These are phyloP conservation scores for Thalpophila matura DNA, from an alignment of 2,888 invertebrate species.

Conservation along the genomic window DNA sequence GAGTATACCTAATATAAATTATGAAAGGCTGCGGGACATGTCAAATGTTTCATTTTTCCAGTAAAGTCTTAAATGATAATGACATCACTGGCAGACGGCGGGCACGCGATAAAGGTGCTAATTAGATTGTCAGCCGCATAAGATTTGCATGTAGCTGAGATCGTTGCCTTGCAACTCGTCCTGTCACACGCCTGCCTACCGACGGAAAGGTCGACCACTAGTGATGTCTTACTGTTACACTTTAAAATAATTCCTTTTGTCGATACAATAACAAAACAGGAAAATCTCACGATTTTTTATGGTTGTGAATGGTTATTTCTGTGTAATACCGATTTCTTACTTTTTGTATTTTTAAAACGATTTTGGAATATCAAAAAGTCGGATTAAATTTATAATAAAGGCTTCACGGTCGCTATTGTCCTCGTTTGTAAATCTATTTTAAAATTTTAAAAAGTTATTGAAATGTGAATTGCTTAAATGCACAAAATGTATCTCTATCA, in stretches of 20 bases:
- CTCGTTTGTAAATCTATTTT: background rate
- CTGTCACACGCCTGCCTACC: slow-evolving; percentile 52
- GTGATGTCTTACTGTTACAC: slow-evolving; percentile 46
- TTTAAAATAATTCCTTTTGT: slow-evolving; percentile 43
- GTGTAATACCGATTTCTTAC: background rate
- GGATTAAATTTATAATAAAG: background rate
- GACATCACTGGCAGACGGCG: slow-evolving; percentile 39
- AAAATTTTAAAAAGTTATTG: background rate
- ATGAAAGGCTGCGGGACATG: slow-evolving; percentile 10
- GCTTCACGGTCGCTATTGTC: slow-evolving; percentile 27
- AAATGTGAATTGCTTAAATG: slow-evolving; percentile 1
- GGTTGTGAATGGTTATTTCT: slow-evolving; percentile 4
- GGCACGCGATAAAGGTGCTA: slow-evolving; percentile 67
- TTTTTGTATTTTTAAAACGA: background rate
- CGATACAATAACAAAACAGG: slow-evolving; percentile 23
- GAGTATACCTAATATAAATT: too few species aligned
- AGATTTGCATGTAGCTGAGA: slow-evolving; percentile 67
- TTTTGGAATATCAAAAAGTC: background rate
- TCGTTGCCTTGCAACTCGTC: slow-evolving; percentile 59
- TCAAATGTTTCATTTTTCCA: background rate
- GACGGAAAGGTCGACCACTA: slow-evolving; percentile 64
- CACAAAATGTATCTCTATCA: too few species aligned
- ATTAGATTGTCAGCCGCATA: slow-evolving; percentile 68
- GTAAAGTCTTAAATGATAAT: slow-evolving; percentile 47
- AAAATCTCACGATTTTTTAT: slow-evolving; percentile 20